Percentiles rank a stretch among this genome's conserved stretches.
phyloP scores from a whole-genome alignment of 2,888 invertebrate species.

The Metallyticus violacea region DNA sequence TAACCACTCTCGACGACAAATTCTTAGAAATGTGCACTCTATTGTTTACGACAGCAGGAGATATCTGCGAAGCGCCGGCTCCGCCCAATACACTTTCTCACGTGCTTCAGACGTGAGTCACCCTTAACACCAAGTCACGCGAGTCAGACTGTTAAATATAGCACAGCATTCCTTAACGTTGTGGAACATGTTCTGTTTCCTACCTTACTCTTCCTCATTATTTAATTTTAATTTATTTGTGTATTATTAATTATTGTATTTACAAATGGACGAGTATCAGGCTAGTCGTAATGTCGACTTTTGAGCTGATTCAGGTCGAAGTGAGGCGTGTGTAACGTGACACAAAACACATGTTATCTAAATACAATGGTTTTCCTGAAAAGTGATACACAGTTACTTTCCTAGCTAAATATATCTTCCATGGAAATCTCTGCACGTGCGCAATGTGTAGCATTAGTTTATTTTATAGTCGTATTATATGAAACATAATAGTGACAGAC shows the following conservation, averaged over 20 bases:
- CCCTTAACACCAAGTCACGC: background rate
- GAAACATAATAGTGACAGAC: no score
- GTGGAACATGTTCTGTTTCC: background rate
- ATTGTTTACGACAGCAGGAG: no score
- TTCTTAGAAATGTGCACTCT: no score
- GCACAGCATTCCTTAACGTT: background rate
- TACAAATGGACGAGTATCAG: conserved; percentile 28
- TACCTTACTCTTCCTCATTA: background rate
- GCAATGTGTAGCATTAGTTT: no score
- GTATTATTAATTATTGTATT: background rate
- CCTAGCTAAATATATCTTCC: background rate
- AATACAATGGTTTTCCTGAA: background rate
- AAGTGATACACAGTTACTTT: background rate
- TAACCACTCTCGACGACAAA: no score
- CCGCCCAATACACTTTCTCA: background rate
- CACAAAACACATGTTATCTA: no score
- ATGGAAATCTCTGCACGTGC: no score
- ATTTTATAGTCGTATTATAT: no score
- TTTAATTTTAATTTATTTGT: background rate
- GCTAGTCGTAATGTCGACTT: conserved; percentile 25
- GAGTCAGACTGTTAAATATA: background rate
- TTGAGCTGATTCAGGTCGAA: background rate
- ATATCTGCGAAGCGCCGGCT: no score
- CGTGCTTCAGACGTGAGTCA: background rate
- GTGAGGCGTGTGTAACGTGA: background rate